Conservation (phyloP, 1,140 invertebrate species). For the Chironomus tepperi region DNA sequence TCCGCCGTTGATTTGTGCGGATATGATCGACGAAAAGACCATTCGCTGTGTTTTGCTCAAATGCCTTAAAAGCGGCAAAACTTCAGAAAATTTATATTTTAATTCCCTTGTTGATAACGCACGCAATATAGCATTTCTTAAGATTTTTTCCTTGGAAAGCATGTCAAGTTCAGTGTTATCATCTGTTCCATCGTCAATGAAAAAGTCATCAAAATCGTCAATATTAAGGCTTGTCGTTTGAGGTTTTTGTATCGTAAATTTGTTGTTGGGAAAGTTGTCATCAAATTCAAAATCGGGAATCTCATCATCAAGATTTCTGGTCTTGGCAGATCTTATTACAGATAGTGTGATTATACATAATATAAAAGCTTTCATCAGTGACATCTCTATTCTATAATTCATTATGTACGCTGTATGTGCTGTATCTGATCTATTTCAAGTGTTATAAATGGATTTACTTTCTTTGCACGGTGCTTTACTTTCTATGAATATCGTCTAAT, state of each 20-base stretch:
- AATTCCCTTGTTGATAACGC: conserved; percentile 44
- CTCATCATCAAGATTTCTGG: not conserved
- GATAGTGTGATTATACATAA: not conserved
- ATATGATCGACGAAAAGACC: conserved; percentile 49
- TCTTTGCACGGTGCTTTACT: not conserved
- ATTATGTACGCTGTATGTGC: not conserved
- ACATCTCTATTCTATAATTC: not conserved
- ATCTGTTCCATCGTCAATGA: conserved; percentile 16
- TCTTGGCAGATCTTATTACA: not conserved
- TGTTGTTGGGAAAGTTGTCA: not conserved
- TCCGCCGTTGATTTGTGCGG: conserved; percentile 47
- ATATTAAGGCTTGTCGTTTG: not conserved
- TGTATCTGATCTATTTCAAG: not conserved
- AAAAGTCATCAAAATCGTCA: not conserved
- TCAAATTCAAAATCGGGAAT: conserved; percentile 26
- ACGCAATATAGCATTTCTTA: conserved; percentile 41
- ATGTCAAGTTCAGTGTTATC: not conserved
- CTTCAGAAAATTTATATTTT: conserved; percentile 45
- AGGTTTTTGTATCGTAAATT: not conserved
- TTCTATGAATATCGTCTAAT: not conserved
- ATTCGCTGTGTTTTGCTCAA: conserved; percentile 51
- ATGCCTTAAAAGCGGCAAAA: conserved; percentile 52
- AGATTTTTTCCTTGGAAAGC: conserved; percentile 21
- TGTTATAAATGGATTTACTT: not conserved
- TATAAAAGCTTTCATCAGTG: not conserved